A percentile compares a stretch with the other conserved stretches of the same genome.
Conservation (phyloP, 2,113 vertebrate genomes). For the Ivindomyrus marchei region DNA sequence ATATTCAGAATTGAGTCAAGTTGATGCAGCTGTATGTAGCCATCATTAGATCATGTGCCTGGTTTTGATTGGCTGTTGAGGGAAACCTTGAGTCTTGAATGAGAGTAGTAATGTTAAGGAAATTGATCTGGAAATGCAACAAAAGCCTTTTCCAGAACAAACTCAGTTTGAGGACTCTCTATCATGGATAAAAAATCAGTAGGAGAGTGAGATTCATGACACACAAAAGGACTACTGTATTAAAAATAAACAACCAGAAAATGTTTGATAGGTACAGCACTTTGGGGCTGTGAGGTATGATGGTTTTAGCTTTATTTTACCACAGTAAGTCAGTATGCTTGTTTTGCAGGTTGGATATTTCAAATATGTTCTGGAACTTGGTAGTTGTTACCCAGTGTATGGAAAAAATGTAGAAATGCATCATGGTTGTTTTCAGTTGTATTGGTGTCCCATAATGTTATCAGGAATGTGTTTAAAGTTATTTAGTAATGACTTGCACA, state of each 20-base stretch:
- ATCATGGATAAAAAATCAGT: not conserved
- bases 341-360: not conserved
- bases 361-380: not conserved
- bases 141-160: not conserved
- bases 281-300: not conserved
- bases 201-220: not conserved
- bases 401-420: not conserved
- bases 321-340: not conserved
- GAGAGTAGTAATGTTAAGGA: not conserved
- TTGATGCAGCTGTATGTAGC: not conserved
- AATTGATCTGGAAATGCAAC: not conserved
- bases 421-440: not conserved
- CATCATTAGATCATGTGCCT: not conserved
- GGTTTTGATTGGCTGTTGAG: constrained; percentile 5
- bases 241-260: not conserved
- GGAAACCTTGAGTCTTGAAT: not conserved
- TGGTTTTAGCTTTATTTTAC: not conserved
- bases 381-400: not conserved
- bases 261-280: not conserved
- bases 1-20: not conserved
- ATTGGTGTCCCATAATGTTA: not conserved
- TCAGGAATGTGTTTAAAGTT: not conserved
- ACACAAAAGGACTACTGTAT: not conserved
- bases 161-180: not conserved
- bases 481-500: not conserved